Evolutionary conservation across 2,113 vertebrate species (phyloP).

Genomic region (Salvelinus namaycush): DNA sequence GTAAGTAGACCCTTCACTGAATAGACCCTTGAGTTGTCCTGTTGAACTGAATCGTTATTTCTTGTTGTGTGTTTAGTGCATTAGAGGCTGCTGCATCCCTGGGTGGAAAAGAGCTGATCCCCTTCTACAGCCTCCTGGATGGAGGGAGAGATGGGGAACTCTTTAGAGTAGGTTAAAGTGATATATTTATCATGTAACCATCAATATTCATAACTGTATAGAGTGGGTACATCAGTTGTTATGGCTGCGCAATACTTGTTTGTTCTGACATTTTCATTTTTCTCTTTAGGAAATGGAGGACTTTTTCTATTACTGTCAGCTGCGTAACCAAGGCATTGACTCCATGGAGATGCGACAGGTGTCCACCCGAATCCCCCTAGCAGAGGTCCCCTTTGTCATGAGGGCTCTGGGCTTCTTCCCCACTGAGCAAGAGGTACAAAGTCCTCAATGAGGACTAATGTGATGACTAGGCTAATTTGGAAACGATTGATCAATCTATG

Average conservation of each 20-base stretch:
- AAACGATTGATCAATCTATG: neutral
- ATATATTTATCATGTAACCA: neutral
- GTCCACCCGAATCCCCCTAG: conserved; percentile 79
- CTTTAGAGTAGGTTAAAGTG: conserved; percentile 77
- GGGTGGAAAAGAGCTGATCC: conserved; percentile 83
- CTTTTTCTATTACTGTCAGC: conserved; percentile 90
- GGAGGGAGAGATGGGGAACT: conserved; percentile 85
- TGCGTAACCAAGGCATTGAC: conserved; percentile 77
- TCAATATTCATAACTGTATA: neutral
- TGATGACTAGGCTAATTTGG: too few species aligned
- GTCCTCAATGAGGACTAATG: neutral
- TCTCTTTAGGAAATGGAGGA: conserved; percentile 86
- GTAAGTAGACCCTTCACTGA: conserved; percentile 25
- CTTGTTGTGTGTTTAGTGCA: conserved; percentile 69
- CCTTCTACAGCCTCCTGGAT: conserved; percentile 85
- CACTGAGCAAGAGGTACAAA: conserved; percentile 86
- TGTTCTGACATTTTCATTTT: conserved; percentile 9
- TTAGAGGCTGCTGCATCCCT: conserved; percentile 82
- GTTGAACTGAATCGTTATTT: conserved; percentile 1
- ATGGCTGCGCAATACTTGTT: neutral
- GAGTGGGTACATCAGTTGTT: neutral
- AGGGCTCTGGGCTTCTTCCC: conserved; percentile 89
- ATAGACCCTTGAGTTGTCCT: neutral
- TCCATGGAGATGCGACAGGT: conserved; percentile 79
- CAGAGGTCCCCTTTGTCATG: conserved; percentile 86